Conservation (phyloP, 2,888 invertebrate genomes). For the Eupsilia transversa region DNA sequence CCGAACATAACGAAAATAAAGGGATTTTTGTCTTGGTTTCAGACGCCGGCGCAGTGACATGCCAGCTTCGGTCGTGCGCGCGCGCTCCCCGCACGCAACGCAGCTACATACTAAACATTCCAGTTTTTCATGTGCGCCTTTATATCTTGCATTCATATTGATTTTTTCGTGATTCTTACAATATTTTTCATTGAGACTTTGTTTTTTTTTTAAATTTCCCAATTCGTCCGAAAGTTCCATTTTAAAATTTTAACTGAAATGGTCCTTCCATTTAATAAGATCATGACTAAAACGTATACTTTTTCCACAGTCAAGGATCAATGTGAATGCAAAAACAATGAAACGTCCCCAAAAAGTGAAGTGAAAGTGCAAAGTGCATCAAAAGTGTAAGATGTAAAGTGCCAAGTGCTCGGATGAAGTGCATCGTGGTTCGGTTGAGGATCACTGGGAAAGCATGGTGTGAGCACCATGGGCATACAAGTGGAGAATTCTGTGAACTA, state of each 20-base stretch:
- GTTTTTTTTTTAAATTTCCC: not conserved
- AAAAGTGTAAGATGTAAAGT: slow-evolving; percentile 61
- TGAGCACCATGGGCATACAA: slow-evolving; percentile 87
- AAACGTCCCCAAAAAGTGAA: slow-evolving; percentile 52
- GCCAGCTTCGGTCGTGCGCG: slow-evolving; percentile 68
- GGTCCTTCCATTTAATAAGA: not conserved
- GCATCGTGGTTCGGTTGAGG: slow-evolving; percentile 52
- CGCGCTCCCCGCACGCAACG: slow-evolving; percentile 66
- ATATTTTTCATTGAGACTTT: not conserved
- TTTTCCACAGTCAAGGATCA: slow-evolving; percentile 53
- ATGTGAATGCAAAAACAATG: slow-evolving; percentile 67
- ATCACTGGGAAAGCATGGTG: slow-evolving; percentile 68
- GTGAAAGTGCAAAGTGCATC: slow-evolving; percentile 62
- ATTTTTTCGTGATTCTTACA: slow-evolving; percentile 40
- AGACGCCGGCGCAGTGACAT: slow-evolving; percentile 78
- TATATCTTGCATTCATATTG: slow-evolving; percentile 61
- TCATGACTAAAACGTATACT: slow-evolving; percentile 21
- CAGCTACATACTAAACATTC: slow-evolving; percentile 65
- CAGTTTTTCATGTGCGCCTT: slow-evolving; percentile 62
- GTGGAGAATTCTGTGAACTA: slow-evolving; percentile 87
- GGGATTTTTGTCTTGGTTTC: slow-evolving; percentile 71
- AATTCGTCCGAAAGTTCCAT: not conserved
- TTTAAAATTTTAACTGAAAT: not conserved
- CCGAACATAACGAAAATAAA: slow-evolving; percentile 66
- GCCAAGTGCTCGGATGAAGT: slow-evolving; percentile 63